phyloP scores from a whole-genome alignment of 1,140 invertebrate species.

The Sinonovacula constricta region DNA sequence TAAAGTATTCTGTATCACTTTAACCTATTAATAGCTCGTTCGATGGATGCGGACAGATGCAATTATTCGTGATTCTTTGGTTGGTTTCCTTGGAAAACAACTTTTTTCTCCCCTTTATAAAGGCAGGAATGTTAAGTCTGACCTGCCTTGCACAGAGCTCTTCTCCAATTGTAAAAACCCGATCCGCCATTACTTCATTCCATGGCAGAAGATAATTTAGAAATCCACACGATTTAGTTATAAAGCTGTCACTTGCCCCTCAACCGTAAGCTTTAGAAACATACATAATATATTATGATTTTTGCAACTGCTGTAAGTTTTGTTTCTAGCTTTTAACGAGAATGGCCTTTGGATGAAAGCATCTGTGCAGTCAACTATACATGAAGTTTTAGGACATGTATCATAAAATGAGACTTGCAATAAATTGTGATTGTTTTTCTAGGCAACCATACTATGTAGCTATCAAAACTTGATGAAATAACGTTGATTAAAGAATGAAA shows the following conservation, averaged over 20 bases:
- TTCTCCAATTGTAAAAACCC: slow-evolving; percentile 61
- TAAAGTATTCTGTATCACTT: too few species aligned
- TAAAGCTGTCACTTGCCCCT: too few species aligned
- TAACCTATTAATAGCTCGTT: too few species aligned
- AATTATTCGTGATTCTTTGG: slow-evolving; percentile 4
- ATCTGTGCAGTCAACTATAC: slow-evolving; percentile 61
- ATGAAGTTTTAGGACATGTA: slow-evolving; percentile 20
- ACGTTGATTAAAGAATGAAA: slow-evolving; percentile 11
- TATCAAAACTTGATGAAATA: slow-evolving; percentile 1
- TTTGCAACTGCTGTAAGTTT: slow-evolving; percentile 55
- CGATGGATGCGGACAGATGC: too few species aligned
- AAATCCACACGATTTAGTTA: slow-evolving; percentile 63
- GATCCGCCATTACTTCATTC: slow-evolving; percentile 57
- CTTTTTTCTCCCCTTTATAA: not conserved
- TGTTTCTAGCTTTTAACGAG: too few species aligned
- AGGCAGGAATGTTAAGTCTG: slow-evolving; percentile 2
- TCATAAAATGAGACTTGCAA: slow-evolving; percentile 33
- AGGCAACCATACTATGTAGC: slow-evolving; percentile 41
- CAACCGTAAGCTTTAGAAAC: slow-evolving; percentile 63
- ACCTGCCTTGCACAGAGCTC: slow-evolving; percentile 5
- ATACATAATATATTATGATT: slow-evolving; percentile 61
- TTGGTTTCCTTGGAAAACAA: not conserved
- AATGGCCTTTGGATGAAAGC: slow-evolving; percentile 49
- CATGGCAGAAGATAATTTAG: slow-evolving; percentile 58
- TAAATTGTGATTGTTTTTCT: slow-evolving; percentile 37